A percentile compares a stretch with the other conserved stretches of the same genome.
phyloP scores from a whole-genome alignment of 2,888 invertebrate genomes.

The Eurois occulta region DNA sequence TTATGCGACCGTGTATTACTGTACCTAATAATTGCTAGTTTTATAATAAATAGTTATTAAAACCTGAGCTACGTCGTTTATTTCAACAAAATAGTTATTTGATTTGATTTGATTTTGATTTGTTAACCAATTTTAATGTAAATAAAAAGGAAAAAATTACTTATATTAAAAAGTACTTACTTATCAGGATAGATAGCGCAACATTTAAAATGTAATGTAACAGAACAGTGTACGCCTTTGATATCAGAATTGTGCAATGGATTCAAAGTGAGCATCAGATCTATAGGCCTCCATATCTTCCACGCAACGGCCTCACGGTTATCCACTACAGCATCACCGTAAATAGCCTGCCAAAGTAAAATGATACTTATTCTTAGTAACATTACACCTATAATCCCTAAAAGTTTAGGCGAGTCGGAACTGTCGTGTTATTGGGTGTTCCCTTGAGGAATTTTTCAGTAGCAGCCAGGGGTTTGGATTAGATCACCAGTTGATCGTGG shows the following conservation, averaged over 20 bases:
- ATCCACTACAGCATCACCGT: constrained; percentile 93
- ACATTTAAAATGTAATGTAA: constrained; percentile 94
- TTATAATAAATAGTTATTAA: too few species aligned
- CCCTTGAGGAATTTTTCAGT: too few species aligned
- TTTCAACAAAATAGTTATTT: too few species aligned
- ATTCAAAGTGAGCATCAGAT: constrained; percentile 93
- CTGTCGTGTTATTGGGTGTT: too few species aligned
- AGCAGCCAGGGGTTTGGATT: not conserved
- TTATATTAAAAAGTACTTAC: constrained; percentile 90
- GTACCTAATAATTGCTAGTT: too few species aligned
- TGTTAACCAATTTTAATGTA: too few species aligned
- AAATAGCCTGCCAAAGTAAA: constrained; percentile 92
- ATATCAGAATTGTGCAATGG: constrained; percentile 95
- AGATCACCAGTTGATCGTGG: not conserved
- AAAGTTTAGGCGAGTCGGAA: too few species aligned
- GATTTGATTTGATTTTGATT: too few species aligned
- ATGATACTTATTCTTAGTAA: not conserved
- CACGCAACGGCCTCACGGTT: constrained; percentile 90
- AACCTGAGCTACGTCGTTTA: too few species aligned
- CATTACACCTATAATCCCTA: too few species aligned
- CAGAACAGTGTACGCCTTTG: constrained; percentile 92
- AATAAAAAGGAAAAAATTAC: not conserved
- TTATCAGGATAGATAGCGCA: constrained; percentile 94
- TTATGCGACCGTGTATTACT: too few species aligned
- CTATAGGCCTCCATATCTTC: constrained; percentile 93